These are phyloP conservation scores for Dendroctonus valens DNA, from an alignment of 1,140 invertebrate species.

Conservation along the genomic window DNA sequence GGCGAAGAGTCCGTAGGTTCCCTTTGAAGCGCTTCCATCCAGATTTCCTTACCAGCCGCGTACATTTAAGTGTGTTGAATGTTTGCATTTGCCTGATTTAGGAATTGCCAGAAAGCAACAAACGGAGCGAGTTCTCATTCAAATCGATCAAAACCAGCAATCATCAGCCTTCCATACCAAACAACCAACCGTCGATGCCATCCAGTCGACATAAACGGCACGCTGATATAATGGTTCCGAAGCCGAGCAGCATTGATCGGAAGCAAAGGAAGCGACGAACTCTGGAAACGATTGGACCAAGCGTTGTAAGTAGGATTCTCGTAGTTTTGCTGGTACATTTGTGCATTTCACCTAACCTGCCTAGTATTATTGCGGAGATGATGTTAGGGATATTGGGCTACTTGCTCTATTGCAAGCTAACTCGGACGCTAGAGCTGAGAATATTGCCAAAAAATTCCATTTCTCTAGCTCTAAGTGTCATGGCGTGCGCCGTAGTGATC, in stretches of 20 bases:
- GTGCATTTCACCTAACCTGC: too few relatives aligned
- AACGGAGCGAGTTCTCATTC: slow-evolving; percentile 36
- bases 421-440: too few relatives aligned
- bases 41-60: not conserved
- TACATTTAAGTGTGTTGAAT: not conserved
- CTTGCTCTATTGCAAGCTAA: too few relatives aligned
- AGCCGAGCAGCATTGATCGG: slow-evolving; percentile 40
- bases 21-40: not conserved
- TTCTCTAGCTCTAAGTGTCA: too few relatives aligned
- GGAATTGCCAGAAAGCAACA: slow-evolving; percentile 45
- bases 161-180: slow-evolving; percentile 21
- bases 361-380: too few relatives aligned
- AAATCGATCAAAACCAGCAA: slow-evolving; percentile 34
- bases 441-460: too few relatives aligned
- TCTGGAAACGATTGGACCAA: slow-evolving; percentile 55
- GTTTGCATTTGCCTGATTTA: slow-evolving; percentile 13
- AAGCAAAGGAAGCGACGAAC: slow-evolving; percentile 57
- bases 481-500: too few relatives aligned
- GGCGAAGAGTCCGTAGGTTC: slow-evolving; percentile 43
- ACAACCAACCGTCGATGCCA: slow-evolving; percentile 27
- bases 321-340: too few relatives aligned
- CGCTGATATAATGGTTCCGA: slow-evolving; percentile 32
- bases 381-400: too few relatives aligned
- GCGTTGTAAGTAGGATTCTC: slow-evolving; percentile 52
- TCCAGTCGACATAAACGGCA: slow-evolving; percentile 44